Base-by-base conservation (phyloP, 2,797 vertebrate species). In the Lycodopsis pacificus region DNA sequence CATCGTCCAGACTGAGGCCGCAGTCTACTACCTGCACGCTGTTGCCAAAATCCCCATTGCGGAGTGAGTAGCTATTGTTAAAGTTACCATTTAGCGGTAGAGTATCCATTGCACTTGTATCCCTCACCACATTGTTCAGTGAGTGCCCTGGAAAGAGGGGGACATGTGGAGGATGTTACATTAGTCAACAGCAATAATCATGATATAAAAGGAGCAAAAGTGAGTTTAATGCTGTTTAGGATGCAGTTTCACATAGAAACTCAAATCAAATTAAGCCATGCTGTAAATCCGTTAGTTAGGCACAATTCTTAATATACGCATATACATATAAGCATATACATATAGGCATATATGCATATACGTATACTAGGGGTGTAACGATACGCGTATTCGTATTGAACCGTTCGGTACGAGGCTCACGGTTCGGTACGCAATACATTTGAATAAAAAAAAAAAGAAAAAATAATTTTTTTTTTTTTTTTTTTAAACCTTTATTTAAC, bases 11-110 rank as follows among this genome's bases (percentile, higher is more conserved):
- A 95, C 96, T 98, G 89, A 99, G 97, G 92, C 98, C 98, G 91
- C 98, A 99, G 95, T 98, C 97, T 91, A 98, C 96, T 77, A 97
- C 98, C 94, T 97, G 97, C 93, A 99, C 96, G 12, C 97, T 95
- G 91, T 98, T 96, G 9, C 94, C 95, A 91, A 98, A 99, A 95
- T 98, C 97, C 91, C 97, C 98, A 0, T 99, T 99, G 91, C 97
- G 97, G 92, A 99, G 94, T 40, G 98, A 99, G 95, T 99, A 99
- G 96, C 98, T 99, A 94, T 99, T 99, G 94, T 99, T 99, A 95
- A 99, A 99, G 94, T 99, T 99, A 97, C 98, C 98, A 97, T 99
- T 99, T 97, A 99, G 98, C 96, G 98, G 98, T 97, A 99, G 98
- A 95, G 98, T 99, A 97, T 99, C 98, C 97, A 99, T 99, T 96